Evolutionary conservation across 2,113 vertebrate species (phyloP), one percentile per base, ranked within the genome.

Genomic region (Platysternon megacephalum): DNA sequence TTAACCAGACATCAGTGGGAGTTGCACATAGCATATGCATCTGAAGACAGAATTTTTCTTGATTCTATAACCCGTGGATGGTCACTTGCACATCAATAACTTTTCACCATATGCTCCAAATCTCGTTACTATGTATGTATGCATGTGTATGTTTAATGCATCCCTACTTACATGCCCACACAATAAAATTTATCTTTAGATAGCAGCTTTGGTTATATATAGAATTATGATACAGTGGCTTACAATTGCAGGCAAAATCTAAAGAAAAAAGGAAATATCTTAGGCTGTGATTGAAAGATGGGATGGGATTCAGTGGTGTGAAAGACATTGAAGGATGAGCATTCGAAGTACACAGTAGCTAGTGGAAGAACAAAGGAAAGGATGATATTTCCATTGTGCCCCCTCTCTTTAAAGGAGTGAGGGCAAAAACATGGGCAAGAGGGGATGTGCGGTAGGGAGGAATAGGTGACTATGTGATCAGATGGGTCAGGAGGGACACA

Each of bases 1-100:
- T 93, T 86, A 88, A 17, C 22, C 13, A 79, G 55, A 79, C 95
- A 19, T 53, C 76, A 90, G 82, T 93, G 42, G 91, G 84, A 96
- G 82, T 79, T 90, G 19, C 7, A 5, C 24, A 6, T 85, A 81
- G 44, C 56, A 74, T 79, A 80, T 0, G 0, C 2, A 88, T 35
- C 21, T 80, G 55, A 96, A 86, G 51, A 76, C 13, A 91, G 10
- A 12, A 13, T 79, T 82, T 19, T 52, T 2, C 65, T 88, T 86
- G 48, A 26, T 44, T 88, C 86, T 86, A 5, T 52, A 81, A 84
- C 17, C 52, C 28, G 13, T 51, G 76, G 51, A 87, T 87, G 24
- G 11, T 85, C 88, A 83, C 16, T 88, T 94, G 52, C 51, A 84
- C 35, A 52, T 35, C 17, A 79, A 5, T 10, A 78, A 46, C 42